These are phyloP conservation scores for Dolichotis patagonum DNA, from an alignment of 2,113 vertebrate genomes.

Conservation along the genomic window DNA sequence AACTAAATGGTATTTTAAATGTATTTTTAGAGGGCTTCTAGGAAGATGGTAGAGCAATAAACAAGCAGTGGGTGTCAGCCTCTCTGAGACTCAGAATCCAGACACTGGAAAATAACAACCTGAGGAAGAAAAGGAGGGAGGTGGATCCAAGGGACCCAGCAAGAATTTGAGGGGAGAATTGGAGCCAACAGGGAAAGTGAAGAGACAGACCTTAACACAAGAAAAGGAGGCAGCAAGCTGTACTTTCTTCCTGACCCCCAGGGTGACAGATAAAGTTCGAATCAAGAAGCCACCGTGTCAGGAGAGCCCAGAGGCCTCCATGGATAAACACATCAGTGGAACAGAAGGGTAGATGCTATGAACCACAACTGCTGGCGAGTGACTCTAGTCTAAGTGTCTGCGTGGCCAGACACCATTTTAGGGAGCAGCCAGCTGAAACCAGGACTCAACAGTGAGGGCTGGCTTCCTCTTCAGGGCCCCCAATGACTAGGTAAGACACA, in stretches of 20 bases:
- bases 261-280: not conserved
- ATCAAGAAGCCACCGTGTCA: no score
- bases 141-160: not conserved
- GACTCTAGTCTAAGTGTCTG: not conserved
- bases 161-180: not conserved
- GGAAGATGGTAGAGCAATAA: not conserved
- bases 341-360: not conserved
- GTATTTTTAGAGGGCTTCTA: not conserved
- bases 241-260: not conserved
- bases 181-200: not conserved
- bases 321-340: not conserved
- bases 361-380: not conserved
- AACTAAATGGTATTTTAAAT: not conserved
- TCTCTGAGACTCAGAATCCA: not conserved
- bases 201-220: not conserved
- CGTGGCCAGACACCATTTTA: not conserved
- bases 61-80: not conserved
- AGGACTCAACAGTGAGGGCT: not conserved
- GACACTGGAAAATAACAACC: not conserved
- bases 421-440: not conserved
- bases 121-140: not conserved
- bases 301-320: not conserved
- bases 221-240: not conserved
- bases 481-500: not conserved
- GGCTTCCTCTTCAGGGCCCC: not conserved